Evolutionary conservation across 1,140 invertebrate genomes (phyloP), one percentile per base, ranked within the genome.

Genomic region (Ostrea edulis): DNA sequence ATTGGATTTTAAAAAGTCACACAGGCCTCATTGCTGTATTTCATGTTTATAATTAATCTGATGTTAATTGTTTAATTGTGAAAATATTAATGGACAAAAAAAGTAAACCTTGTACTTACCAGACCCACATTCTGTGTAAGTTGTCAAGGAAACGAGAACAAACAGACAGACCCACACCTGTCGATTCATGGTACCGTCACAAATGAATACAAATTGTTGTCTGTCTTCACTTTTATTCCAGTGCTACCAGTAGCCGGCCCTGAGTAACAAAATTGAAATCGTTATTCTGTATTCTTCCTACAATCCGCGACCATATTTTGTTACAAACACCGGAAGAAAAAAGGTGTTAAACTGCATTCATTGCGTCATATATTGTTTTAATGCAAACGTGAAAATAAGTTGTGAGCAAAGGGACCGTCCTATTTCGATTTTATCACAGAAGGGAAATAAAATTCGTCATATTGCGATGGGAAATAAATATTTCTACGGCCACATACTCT

Each of bases 341-440:
- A 55, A 55, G 54, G 12, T 20, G n/a, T 20, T 62, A 0, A 62
- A n/a, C 14, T 11, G 14, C 12, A 25, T 77, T 77, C 11, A 77
- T 77, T 77, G 68, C 22, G 68, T 29, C 68, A 77, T 77, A 35
- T 29, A 77, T 12, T 25, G 22, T 17, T 77, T 11, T 77, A 77
- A 77, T 68, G 20, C 22, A 25, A 5, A 25, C 5, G 65, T 25
- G 65, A 11, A n/a, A 25, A 25, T 22, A 22, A 20, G 25, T 25
- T 29, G 11, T 3, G 68, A 29, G 25, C 3, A 25, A 9, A 35
- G 4, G 29, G 14, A 25, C 22, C 12, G 12, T 35, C 25, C 29
- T 77, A 29, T 11, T 25, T 77, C 9, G 68, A 77, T 77, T 77
- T 77, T 25, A 77, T 77, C 68, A 77, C 9, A 77, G 22, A 77